Conservation (phyloP, 2,797 vertebrate genomes). For the Poeciliopsis infans region DNA sequence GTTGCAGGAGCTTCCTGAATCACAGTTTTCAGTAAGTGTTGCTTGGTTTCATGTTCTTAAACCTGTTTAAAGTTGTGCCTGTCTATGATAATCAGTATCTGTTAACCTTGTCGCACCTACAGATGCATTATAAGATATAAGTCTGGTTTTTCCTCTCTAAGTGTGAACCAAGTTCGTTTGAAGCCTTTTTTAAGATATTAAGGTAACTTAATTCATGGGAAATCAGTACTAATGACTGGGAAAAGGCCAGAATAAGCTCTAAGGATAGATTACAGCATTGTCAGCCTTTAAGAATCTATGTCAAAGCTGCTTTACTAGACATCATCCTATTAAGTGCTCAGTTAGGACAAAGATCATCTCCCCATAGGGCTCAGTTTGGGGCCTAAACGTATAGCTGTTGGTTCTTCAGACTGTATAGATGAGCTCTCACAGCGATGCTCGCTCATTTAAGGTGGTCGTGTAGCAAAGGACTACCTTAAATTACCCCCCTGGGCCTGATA, state of each 20-base stretch:
- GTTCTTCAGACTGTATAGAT: constrained; percentile 54
- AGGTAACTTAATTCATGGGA: constrained; percentile 20
- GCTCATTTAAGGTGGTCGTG: constrained; percentile 63
- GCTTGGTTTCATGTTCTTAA: constrained; percentile 39
- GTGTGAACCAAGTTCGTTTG: constrained; percentile 2
- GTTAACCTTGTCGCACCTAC: constrained; percentile 40
- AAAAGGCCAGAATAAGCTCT: constrained; percentile 8
- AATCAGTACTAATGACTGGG: constrained; percentile 21
- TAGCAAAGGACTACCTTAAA: constrained; percentile 68
- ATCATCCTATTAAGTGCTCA: constrained; percentile 53
- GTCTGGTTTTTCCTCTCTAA: constrained; percentile 31
- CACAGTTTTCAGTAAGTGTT: constrained; percentile 32
- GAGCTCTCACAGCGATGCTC: constrained; percentile 53
- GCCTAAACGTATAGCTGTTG: constrained; percentile 63
- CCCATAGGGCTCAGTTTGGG: constrained; percentile 46
- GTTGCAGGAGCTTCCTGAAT: constrained; percentile 23
- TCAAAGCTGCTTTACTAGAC: constrained; percentile 35
- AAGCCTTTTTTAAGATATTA: constrained; percentile 22
- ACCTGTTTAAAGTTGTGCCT: constrained; percentile 61
- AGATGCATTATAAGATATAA: constrained; percentile 40
- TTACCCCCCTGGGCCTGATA: constrained; percentile 64
- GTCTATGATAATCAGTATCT: constrained; percentile 52
- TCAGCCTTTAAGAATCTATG: constrained; percentile 43
- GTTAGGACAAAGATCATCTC: constrained; percentile 40
- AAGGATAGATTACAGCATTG: constrained; percentile 13